Percentiles rank a stretch among this genome's conserved stretches.
Evolutionary conservation across 2,888 invertebrate genomes (phyloP).

Genomic region (Spilarctia lutea): DNA sequence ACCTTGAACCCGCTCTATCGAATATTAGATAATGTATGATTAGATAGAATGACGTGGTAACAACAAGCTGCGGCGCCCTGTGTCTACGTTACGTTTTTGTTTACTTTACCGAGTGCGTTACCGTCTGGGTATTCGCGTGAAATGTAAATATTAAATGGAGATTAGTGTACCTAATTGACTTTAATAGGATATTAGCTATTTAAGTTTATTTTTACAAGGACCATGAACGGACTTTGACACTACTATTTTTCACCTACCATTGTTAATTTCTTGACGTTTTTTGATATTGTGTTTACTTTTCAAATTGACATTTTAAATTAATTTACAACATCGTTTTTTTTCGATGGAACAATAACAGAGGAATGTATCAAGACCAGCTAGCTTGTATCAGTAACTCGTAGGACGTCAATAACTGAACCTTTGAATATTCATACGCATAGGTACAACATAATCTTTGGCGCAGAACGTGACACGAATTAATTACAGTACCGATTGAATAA

Average conservation of each 20-base stretch:
- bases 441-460: constrained; percentile 56
- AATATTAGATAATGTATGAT: constrained; percentile 75
- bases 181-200: constrained; percentile 47
- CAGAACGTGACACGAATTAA: constrained; percentile 60
- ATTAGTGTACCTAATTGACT: constrained; percentile 50
- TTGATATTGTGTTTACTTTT: constrained; percentile 4
- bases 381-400: constrained; percentile 40
- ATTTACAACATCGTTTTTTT: background rate
- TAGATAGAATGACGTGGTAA: constrained; percentile 66
- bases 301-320: constrained; percentile 17
- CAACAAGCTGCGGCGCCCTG: constrained; percentile 48
- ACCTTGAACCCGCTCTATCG: constrained; percentile 81
- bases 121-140: constrained; percentile 38
- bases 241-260: constrained; percentile 13
- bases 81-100: constrained; percentile 36
- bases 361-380: constrained; percentile 19
- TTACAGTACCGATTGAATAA: constrained; percentile 54
- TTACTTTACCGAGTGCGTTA: constrained; percentile 34
- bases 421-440: constrained; percentile 71
- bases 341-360: background rate
- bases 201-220: constrained; percentile 16
- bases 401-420: constrained; percentile 43
- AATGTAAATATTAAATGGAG: constrained; percentile 37
- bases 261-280: constrained; percentile 18
- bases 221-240: constrained; percentile 31